These are phyloP conservation scores for Arbacia lixula DNA, from an alignment of 53 echinoderm and acorn worm genomes.

Conservation along the genomic window DNA sequence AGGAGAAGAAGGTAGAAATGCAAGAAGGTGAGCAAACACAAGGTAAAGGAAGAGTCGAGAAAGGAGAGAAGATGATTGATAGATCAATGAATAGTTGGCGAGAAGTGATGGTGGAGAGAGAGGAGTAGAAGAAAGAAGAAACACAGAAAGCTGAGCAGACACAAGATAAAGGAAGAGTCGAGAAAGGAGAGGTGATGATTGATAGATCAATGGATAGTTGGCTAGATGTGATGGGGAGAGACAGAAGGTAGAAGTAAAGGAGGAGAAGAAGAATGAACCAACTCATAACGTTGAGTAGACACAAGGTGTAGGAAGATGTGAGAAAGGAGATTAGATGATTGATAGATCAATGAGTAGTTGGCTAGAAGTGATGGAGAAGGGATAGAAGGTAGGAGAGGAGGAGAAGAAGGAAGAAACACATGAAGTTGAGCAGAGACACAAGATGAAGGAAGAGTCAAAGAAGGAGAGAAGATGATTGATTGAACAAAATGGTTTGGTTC, in stretches of 20 bases:
- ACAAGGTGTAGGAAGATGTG: conserved; percentile 26
- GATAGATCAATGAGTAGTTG: neutral
- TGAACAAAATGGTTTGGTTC: too few species aligned
- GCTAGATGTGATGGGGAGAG: neutral
- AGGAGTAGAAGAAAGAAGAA: neutral
- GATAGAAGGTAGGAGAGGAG: too few species aligned
- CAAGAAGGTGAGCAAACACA: conserved; percentile 38
- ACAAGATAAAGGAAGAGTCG: conserved; percentile 31
- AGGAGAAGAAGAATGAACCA: neutral
- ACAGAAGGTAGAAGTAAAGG: too few species aligned
- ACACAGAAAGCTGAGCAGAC: conserved; percentile 26
- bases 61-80: neutral
- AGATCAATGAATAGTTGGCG: neutral
- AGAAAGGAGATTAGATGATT: neutral
- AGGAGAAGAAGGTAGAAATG: neutral
- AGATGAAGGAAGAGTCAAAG: neutral
- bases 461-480: neutral
- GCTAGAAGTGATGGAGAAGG: neutral
- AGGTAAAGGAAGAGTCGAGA: conserved; percentile 24
- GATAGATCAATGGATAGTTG: neutral
- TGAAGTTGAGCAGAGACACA: conserved; percentile 38
- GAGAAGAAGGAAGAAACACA: conserved; percentile 5
- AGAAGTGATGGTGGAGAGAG: neutral
- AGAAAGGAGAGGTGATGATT: neutral
- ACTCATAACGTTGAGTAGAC: conserved; percentile 15